Conservation (phyloP, 2,797 vertebrate species). For the Trichosurus vulpecula region DNA sequence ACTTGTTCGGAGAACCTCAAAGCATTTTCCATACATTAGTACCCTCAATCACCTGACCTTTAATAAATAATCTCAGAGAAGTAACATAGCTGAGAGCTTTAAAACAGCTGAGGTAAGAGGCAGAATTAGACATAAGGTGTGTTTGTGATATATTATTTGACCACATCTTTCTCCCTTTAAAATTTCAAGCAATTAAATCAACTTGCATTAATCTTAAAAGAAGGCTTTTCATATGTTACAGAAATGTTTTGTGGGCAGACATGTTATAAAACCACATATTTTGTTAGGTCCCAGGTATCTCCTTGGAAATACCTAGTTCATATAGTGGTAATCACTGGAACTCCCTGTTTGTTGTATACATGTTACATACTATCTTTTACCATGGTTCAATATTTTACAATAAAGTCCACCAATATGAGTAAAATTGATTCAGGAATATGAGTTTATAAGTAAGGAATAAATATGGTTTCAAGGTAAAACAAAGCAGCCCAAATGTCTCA, state of each 20-base stretch:
- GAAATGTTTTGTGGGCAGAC: background rate
- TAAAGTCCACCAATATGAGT: background rate
- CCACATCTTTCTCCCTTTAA: background rate
- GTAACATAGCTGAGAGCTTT: background rate
- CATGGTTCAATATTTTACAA: background rate
- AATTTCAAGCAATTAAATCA: background rate
- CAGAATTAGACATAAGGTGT: background rate
- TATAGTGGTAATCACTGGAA: background rate
- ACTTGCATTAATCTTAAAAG: background rate
- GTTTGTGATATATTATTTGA: background rate
- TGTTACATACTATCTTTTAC: background rate
- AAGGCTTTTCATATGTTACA: background rate
- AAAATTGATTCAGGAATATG: background rate
- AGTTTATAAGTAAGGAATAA: constrained; percentile 15
- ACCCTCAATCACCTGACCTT: background rate
- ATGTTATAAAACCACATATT: background rate
- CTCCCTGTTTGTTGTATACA: background rate
- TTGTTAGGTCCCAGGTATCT: background rate
- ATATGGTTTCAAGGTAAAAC: background rate
- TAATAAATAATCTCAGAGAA: background rate
- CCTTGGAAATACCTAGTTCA: background rate
- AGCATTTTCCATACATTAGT: background rate
- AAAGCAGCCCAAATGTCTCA: background rate
- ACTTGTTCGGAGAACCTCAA: background rate
- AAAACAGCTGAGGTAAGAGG: background rate